A percentile compares a stretch with the other conserved stretches of the same genome.
phyloP scores from a whole-genome alignment of 2,888 invertebrate genomes.

The Eilema sororculum region DNA sequence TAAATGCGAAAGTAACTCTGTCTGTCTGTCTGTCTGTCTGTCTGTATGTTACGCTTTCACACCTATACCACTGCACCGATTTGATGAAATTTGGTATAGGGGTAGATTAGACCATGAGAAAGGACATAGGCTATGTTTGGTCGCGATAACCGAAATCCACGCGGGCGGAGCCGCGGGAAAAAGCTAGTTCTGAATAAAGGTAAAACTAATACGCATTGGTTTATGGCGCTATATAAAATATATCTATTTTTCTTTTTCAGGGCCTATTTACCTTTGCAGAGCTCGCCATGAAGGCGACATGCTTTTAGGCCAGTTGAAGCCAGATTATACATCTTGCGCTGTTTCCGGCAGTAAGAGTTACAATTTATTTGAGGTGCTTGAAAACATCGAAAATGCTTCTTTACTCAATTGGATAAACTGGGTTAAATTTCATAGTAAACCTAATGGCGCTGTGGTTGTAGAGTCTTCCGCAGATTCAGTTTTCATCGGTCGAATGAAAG shows the following conservation, averaged over 20 bases:
- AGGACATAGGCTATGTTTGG: too few species aligned
- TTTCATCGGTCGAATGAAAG: conserved; percentile 76
- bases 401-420: conserved; percentile 92
- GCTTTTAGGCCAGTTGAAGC: conserved; percentile 90
- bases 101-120: too few species aligned
- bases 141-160: too few species aligned
- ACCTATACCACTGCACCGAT: too few species aligned
- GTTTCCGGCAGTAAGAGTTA: conserved; percentile 88
- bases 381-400: conserved; percentile 92
- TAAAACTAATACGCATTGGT: neutral
- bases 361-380: conserved; percentile 90
- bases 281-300: conserved; percentile 90
- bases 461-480: conserved; percentile 77
- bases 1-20: too few species aligned
- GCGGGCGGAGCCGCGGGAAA: too few species aligned
- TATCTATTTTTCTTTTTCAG: conserved; percentile 55
- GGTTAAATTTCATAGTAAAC: conserved; percentile 89
- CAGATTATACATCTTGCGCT: conserved; percentile 88
- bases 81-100: too few species aligned
- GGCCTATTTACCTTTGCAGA: conserved; percentile 91
- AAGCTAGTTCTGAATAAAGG: too few species aligned
- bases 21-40: too few species aligned
- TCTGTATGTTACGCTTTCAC: too few species aligned
- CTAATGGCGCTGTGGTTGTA: conserved; percentile 90
- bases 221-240: neutral